These are phyloP conservation scores for Achlya flavicornis DNA, from an alignment of 2,888 invertebrate species.

Conservation along the genomic window DNA sequence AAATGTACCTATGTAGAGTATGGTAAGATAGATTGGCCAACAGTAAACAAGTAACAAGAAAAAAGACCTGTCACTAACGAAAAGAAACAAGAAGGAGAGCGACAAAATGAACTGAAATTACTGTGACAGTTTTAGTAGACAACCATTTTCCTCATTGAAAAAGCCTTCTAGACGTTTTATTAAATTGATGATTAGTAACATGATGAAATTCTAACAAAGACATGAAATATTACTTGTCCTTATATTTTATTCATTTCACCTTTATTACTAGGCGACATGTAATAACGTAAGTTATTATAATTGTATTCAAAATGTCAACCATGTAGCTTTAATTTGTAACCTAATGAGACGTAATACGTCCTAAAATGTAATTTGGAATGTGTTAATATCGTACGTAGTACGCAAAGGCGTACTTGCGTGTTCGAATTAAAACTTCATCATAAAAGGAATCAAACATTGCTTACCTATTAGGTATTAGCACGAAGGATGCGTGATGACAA, in stretches of 20 bases:
- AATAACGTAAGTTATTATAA: neutral
- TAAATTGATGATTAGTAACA: neutral
- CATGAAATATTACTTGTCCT: neutral
- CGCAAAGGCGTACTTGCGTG: slow-evolving; percentile 31
- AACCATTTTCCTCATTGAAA: neutral
- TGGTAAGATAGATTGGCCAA: neutral
- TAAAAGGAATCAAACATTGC: slow-evolving; percentile 12
- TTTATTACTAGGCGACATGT: neutral
- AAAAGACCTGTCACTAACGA: slow-evolving; percentile 2
- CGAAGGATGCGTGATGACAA: slow-evolving; percentile 31
- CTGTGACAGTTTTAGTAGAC: neutral
- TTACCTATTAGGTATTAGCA: slow-evolving; percentile 13
- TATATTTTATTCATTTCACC: neutral
- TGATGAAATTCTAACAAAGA: neutral
- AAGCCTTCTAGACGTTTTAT: neutral
- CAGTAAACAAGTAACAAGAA: neutral
- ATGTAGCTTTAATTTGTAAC: neutral
- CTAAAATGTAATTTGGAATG: slow-evolving; percentile 10
- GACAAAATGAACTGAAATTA: slow-evolving; percentile 1
- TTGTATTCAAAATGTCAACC: neutral
- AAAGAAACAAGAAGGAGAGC: neutral
- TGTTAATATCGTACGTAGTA: slow-evolving; percentile 5
- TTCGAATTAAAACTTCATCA: slow-evolving; percentile 31
- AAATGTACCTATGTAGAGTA: neutral
- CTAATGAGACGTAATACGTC: neutral